These are phyloP conservation scores for Rhinoderma darwinii DNA, from an alignment of 2,113 vertebrate genomes.

Conservation along the genomic window DNA sequence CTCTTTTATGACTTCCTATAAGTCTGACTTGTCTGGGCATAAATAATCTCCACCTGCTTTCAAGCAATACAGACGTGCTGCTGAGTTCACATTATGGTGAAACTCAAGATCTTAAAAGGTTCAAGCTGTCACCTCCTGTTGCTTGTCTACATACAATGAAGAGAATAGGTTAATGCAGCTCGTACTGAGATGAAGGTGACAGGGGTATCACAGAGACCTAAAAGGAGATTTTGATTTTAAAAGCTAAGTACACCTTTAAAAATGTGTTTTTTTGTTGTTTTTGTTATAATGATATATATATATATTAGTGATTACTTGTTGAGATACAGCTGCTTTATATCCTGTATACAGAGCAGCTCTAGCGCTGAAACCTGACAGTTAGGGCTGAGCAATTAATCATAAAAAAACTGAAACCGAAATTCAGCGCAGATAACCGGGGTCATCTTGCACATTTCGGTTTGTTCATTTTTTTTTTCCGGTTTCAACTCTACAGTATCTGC, in stretches of 20 bases:
- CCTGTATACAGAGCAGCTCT: too few species aligned
- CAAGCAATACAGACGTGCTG: conserved; percentile 18
- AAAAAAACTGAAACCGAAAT: too few species aligned
- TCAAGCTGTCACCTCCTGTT: neutral
- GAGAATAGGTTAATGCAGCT: neutral
- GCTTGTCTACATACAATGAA: neutral
- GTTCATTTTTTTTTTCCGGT: too few species aligned
- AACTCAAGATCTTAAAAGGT: conserved; percentile 39
- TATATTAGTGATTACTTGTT: too few species aligned
- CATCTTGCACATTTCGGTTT: too few species aligned
- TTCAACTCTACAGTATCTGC: too few species aligned
- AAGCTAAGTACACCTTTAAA: neutral
- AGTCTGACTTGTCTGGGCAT: neutral
- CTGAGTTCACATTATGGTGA: conserved; percentile 49
- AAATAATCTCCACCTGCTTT: conserved; percentile 53
- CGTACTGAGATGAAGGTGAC: neutral
- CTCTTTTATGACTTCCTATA: conserved; percentile 35
- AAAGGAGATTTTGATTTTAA: neutral
- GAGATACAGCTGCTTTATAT: too few species aligned
- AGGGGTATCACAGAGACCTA: neutral
- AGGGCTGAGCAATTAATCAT: too few species aligned
- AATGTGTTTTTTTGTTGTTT: too few species aligned
- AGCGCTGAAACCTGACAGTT: too few species aligned
- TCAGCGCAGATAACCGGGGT: too few species aligned
- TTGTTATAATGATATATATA: too few species aligned